Evolutionary conservation across 2,888 invertebrate genomes (phyloP).

Genomic region (Argynnis bischoffii): DNA sequence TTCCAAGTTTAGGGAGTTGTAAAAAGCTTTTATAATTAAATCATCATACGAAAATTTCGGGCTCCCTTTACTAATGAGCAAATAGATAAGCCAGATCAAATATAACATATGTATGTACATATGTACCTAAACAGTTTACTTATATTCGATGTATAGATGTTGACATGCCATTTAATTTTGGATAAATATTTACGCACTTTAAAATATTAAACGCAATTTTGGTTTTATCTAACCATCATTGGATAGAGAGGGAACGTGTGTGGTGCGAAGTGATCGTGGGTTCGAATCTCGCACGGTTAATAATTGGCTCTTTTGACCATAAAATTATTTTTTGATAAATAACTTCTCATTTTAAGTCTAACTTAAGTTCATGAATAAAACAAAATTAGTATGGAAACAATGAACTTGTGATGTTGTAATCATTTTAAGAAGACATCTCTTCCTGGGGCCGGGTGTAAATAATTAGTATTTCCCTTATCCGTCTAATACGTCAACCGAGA

Average conservation of each 20-base stretch:
- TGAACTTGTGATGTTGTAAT: constrained; percentile 47
- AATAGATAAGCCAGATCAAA: constrained; percentile 49
- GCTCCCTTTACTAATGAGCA: constrained; percentile 69
- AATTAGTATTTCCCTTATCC: constrained; percentile 65
- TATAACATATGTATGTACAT: constrained; percentile 18
- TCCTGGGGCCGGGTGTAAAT: constrained; percentile 55
- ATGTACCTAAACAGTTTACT: constrained; percentile 16
- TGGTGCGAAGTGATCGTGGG: too few species aligned
- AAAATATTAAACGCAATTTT: neutral
- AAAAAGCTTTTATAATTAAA: neutral
- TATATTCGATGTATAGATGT: constrained; percentile 23
- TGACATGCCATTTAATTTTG: constrained; percentile 23
- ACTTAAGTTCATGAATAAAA: constrained; percentile 5
- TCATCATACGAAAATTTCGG: constrained; percentile 29
- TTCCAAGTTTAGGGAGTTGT: neutral
- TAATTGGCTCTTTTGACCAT: too few species aligned
- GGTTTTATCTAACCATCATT: neutral
- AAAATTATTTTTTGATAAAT: too few species aligned
- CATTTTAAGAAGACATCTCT: constrained; percentile 56
- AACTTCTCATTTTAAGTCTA: neutral
- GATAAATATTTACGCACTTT: constrained; percentile 10
- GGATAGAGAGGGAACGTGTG: too few species aligned
- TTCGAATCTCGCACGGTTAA: too few species aligned
- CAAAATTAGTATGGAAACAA: constrained; percentile 37
- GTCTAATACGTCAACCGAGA: constrained; percentile 43